Evolutionary conservation across 2,797 vertebrate species (phyloP).

Genomic region (Pteropus rufus): DNA sequence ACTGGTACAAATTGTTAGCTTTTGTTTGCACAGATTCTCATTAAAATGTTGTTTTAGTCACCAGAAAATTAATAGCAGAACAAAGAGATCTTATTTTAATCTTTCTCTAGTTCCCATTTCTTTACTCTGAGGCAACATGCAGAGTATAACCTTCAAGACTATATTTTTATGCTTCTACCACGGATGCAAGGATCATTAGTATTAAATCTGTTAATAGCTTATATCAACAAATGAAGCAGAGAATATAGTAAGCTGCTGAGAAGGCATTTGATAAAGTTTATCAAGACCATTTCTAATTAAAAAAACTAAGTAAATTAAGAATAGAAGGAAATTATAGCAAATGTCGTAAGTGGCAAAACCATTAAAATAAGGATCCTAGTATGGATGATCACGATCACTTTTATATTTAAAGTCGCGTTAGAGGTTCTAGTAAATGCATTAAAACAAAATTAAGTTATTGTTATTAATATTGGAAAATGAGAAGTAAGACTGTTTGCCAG

Average conservation of each 20-base stretch:
- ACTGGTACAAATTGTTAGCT: background rate
- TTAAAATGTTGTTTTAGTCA: background rate
- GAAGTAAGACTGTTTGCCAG: background rate
- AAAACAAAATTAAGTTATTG: background rate
- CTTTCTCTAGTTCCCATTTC: background rate
- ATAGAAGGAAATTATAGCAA: background rate
- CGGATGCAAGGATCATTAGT: background rate
- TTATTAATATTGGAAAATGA: background rate
- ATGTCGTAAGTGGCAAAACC: background rate
- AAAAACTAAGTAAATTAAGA: background rate
- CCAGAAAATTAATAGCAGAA: background rate
- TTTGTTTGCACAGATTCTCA: background rate
- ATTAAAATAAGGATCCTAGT: background rate
- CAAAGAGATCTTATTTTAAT: background rate
- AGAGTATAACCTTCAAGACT: background rate
- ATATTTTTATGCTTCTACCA: background rate
- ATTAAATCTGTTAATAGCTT: background rate
- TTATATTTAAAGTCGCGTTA: background rate
- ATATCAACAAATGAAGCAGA: background rate
- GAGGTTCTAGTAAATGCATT: background rate
- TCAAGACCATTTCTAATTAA: background rate
- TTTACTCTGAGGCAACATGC: background rate
- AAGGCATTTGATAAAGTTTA: background rate
- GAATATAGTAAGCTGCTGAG: background rate
- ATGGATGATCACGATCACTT: background rate